Evolutionary conservation across 2,797 vertebrate species (phyloP).

Genomic region (Schizothorax lantsangensis): DNA sequence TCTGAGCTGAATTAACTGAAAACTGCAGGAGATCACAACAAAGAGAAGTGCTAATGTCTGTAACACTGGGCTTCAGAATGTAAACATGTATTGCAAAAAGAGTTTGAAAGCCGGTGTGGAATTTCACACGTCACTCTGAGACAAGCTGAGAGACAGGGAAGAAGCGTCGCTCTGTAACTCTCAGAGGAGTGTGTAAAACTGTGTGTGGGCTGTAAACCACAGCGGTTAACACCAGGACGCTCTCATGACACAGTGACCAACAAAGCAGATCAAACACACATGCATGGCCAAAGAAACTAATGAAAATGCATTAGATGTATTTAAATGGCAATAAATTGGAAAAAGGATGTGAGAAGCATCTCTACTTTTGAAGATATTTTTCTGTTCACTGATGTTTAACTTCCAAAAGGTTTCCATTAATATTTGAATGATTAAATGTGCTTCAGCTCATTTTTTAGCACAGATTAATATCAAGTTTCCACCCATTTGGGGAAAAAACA

Average conservation of each 20-base stretch:
- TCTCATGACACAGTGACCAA: slow-evolving; percentile 28
- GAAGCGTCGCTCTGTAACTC: slow-evolving; percentile 28
- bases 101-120: slow-evolving; percentile 40
- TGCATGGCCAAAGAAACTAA: neutral
- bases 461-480: neutral
- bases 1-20: neutral
- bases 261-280: slow-evolving; percentile 32
- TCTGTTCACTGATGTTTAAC: neutral
- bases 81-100: slow-evolving; percentile 16
- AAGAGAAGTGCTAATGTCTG: slow-evolving; percentile 6
- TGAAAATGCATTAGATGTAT: neutral
- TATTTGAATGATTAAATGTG: neutral
- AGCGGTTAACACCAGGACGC: neutral
- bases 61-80: slow-evolving; percentile 17
- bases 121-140: slow-evolving; percentile 45
- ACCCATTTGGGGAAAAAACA: neutral
- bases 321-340: neutral
- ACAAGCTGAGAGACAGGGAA: slow-evolving; percentile 37
- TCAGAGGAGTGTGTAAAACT: slow-evolving; percentile 24
- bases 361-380: neutral
- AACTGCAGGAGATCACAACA: slow-evolving; percentile 4
- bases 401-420: neutral
- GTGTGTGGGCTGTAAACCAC: slow-evolving; percentile 20
- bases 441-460: neutral
- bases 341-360: too few relatives aligned